phyloP scores from a whole-genome alignment of 2,113 vertebrate genomes.

The Uropsilus gracilis region DNA sequence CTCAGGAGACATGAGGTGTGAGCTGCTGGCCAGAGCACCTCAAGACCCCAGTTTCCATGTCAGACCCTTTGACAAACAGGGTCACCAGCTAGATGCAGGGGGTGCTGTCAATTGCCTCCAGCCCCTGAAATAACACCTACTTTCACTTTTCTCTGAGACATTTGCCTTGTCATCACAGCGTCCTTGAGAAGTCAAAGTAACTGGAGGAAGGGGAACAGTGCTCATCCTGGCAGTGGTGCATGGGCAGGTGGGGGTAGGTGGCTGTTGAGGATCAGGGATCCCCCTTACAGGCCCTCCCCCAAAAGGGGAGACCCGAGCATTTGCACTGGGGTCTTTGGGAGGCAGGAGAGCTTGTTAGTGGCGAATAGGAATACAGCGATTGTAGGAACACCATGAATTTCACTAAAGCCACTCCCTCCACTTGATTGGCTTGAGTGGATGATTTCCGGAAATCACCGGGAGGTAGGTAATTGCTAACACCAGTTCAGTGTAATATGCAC shows the following conservation, averaged over 20 bases:
- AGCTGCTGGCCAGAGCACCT: neutral
- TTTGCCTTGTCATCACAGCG: neutral
- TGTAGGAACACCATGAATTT: no score
- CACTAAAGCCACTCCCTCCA: neutral
- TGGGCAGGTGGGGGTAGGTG: rapidly evolving
- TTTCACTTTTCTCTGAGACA: neutral
- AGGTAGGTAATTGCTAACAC: no score
- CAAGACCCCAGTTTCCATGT: rapidly evolving
- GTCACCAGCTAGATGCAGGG: rapidly evolving
- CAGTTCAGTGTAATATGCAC: rapidly evolving
- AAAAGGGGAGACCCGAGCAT: rapidly evolving
- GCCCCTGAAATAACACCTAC: no score
- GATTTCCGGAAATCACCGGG: neutral
- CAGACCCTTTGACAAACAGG: neutral
- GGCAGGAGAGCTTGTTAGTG: rapidly evolving
- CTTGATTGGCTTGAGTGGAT: neutral
- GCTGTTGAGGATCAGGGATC: no score
- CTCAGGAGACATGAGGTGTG: neutral
- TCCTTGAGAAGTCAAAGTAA: neutral
- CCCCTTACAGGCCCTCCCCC: no score
- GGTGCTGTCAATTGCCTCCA: rapidly evolving
- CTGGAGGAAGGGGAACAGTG: neutral
- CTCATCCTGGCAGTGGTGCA: no score
- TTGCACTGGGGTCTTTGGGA: neutral
- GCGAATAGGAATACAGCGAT: rapidly evolving